These are phyloP conservation scores for Drosophila prolongata DNA, from an alignment of 2,888 invertebrate species.

Conservation along the genomic window DNA sequence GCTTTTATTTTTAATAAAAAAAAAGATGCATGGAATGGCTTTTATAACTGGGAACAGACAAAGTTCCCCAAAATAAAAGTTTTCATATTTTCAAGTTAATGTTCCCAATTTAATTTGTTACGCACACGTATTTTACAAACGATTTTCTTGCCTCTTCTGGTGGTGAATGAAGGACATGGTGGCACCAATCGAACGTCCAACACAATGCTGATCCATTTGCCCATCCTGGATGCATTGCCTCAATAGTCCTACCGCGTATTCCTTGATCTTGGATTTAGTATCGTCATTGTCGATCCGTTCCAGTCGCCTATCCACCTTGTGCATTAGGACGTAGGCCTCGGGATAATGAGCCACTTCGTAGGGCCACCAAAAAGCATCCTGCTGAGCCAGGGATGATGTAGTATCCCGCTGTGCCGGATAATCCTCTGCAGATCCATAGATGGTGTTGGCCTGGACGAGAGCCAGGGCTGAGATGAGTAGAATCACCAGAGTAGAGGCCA, in stretches of 20 bases:
- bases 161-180: conserved; percentile 62
- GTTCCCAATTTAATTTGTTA: conserved; percentile 39
- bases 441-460: conserved; percentile 41
- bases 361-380: conserved; percentile 54
- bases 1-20: background rate
- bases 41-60: too few species aligned
- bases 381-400: conserved; percentile 4
- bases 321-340: conserved; percentile 56
- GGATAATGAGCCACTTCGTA: conserved; percentile 58
- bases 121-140: background rate
- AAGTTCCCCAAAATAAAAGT: too few species aligned
- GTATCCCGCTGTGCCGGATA: background rate
- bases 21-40: background rate
- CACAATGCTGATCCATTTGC: conserved; percentile 60
- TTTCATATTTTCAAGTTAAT: conserved; percentile 1
- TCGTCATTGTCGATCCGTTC: conserved; percentile 31
- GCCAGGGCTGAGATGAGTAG: conserved; percentile 40
- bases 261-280: conserved; percentile 28
- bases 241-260: conserved; percentile 48
- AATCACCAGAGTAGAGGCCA: conserved; percentile 29
- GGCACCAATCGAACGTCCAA: conserved; percentile 59
- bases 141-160: conserved; percentile 21
- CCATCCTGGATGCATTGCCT: conserved; percentile 45
- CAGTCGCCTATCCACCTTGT: conserved; percentile 68
- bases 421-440: conserved; percentile 8